Percentiles rank a stretch among this genome's conserved stretches.
These are phyloP conservation scores for Malurus alboscapulatus DNA, from an alignment of 2,113 vertebrate genomes.

Conservation along the genomic window DNA sequence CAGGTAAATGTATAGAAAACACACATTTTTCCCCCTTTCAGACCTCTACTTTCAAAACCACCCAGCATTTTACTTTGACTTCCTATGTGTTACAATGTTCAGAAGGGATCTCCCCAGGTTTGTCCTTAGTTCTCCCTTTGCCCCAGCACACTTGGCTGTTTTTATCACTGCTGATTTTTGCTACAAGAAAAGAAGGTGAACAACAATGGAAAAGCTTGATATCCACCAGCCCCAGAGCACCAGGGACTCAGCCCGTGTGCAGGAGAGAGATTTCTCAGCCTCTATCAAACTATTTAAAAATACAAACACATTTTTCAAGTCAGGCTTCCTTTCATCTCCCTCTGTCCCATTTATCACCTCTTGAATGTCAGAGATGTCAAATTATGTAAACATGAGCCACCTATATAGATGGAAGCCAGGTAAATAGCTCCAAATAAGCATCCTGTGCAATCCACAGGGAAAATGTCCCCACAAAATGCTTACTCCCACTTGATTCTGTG, in stretches of 20 bases:
- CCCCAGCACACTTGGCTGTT: neutral
- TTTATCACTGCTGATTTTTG: neutral
- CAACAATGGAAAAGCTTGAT: neutral
- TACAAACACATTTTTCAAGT: neutral
- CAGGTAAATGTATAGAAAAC: neutral
- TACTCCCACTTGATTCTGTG: neutral
- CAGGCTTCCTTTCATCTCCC: neutral
- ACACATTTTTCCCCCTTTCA: neutral
- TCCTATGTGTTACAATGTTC: neutral
- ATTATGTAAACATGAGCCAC: neutral
- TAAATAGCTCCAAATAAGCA: neutral
- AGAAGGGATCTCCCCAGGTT: neutral
- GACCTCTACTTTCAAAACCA: neutral
- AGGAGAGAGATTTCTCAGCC: neutral
- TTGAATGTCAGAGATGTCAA: neutral
- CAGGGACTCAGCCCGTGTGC: neutral
- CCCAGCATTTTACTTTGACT: neutral
- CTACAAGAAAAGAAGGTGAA: neutral
- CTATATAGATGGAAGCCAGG: neutral
- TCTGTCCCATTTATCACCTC: slow-evolving; percentile 11
- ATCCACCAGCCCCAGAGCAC: neutral
- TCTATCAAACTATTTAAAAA: neutral
- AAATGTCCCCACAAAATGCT: neutral
- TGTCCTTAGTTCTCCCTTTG: neutral
- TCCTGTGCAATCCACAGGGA: neutral